Base-by-base conservation (phyloP, 2,797 vertebrate species). In the Ctenosaura bakeri region DNA sequence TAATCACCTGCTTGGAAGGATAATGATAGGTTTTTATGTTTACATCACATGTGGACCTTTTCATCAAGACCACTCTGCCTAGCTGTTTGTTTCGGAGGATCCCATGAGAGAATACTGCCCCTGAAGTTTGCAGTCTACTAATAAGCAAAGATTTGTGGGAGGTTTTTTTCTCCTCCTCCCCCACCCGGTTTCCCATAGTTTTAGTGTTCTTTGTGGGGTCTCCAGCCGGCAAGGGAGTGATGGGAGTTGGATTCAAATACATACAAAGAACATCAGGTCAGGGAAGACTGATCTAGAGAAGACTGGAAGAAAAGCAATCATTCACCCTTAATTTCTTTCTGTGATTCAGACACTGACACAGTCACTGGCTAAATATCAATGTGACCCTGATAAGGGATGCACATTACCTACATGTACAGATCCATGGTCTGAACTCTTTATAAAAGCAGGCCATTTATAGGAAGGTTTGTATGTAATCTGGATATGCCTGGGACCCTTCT, bases 21-120 rank as follows among this genome's bases (percentile, higher is more conserved):
- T 85, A 90, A 86, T 62, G 24, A 86, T 52, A 73, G 64, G 24
- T 80, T 78, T 85, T 22, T 85, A 62, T 78, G 88, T 26, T 90
- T 86, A 56, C 35, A 81, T 80, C 59, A 50, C 38, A 62, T 59
- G 22, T 6, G 32, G 38, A 35, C 20, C 29, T 79, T 81, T 90
- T 35, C 38, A 81, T 86, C 52, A 86, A 62, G 54, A 12, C 22
- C 80, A 81, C 38, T 50, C 29, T 71, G 38, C 42, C 50, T 50
- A 74, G 52, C 78, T 74, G 38, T 62, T 86, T 80, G 12, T 71
- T 73, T 79, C 35, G 35, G 46, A n/a, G 59, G 50, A 54, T 69
- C 6, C 8, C 29, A 66, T 84, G 24, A 69, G 56, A n/a, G 20
- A 69, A 79, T 56, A 20, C 35, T 38, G 26, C 6, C 16, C n/a